phyloP scores from a whole-genome alignment of 2,113 vertebrate species.

The Sphaerodactylus townsendi region DNA sequence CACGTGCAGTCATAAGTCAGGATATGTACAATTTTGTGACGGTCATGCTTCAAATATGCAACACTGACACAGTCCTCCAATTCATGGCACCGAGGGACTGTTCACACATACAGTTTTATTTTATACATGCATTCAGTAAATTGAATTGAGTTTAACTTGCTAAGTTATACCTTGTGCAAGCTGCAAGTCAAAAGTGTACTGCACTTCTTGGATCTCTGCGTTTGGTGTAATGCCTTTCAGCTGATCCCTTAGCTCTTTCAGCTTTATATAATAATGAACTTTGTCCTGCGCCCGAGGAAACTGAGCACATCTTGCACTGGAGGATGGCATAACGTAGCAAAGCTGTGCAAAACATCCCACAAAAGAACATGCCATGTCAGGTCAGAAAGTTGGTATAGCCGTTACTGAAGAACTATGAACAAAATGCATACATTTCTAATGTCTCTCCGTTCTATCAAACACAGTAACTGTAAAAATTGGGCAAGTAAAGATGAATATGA shows the following conservation, averaged over 20 bases:
- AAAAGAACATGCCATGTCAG: background rate
- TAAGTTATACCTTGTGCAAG: conserved; percentile 86
- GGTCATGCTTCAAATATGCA: background rate
- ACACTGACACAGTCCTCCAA: no score
- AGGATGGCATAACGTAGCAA: conserved; percentile 96
- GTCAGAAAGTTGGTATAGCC: background rate
- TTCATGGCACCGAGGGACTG: background rate
- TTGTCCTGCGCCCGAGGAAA: conserved; percentile 98
- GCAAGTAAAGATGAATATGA: background rate
- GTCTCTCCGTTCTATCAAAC: background rate
- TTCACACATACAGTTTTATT: background rate
- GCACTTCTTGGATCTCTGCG: conserved; percentile 86
- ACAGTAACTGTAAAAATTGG: background rate
- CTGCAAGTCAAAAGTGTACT: conserved; percentile 87
- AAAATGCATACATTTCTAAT: background rate
- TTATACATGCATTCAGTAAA: background rate
- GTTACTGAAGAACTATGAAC: no score
- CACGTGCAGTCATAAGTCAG: background rate
- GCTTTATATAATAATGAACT: conserved; percentile 98
- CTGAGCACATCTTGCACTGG: conserved; percentile 96
- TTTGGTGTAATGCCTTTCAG: conserved; percentile 81
- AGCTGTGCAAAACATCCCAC: conserved; percentile 72
- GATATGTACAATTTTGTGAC: background rate
- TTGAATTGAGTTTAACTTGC: background rate
- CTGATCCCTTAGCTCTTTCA: conserved; percentile 91